phyloP scores from a whole-genome alignment of 2,888 invertebrate genomes.

The Patella depressa region DNA sequence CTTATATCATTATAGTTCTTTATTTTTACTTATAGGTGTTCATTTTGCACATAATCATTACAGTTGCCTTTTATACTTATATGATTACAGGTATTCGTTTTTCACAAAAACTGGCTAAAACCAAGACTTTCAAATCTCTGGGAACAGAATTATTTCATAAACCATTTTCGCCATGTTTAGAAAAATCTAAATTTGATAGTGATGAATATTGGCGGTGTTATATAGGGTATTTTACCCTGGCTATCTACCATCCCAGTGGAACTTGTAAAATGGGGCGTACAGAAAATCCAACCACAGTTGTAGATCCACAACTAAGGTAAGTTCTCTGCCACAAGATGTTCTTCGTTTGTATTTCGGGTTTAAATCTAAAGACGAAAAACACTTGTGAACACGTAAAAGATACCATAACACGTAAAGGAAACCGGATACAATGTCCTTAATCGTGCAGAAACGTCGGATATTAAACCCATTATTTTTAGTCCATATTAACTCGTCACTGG shows the following conservation, averaged over 20 bases:
- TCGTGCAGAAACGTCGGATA: too few relatives aligned
- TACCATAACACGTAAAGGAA: too few relatives aligned
- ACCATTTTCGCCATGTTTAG: slow-evolving; percentile 31
- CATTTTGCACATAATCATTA: too few relatives aligned
- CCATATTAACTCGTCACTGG: too few relatives aligned
- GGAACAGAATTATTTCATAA: slow-evolving; percentile 33
- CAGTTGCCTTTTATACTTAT: background rate
- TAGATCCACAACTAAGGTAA: slow-evolving; percentile 75
- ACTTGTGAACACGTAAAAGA: too few relatives aligned
- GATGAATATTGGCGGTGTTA: slow-evolving; percentile 47
- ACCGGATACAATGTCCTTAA: too few relatives aligned
- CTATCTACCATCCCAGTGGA: slow-evolving; percentile 78
- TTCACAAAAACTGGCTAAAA: slow-evolving; percentile 17
- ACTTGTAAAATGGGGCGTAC: slow-evolving; percentile 80
- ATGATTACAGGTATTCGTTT: slow-evolving; percentile 21
- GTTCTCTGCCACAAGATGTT: too few relatives aligned
- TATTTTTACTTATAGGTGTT: too few relatives aligned
- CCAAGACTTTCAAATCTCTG: slow-evolving; percentile 32
- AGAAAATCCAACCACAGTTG: slow-evolving; percentile 75
- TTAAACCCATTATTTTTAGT: too few relatives aligned
- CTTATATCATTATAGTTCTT: too few relatives aligned
- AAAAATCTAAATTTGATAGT: slow-evolving; percentile 27
- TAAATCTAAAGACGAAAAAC: too few relatives aligned
- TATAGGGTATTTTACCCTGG: slow-evolving; percentile 32
- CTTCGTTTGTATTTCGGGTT: too few relatives aligned